phyloP scores from a whole-genome alignment of 2,797 vertebrate species.

The Emydoidea blandingii region DNA sequence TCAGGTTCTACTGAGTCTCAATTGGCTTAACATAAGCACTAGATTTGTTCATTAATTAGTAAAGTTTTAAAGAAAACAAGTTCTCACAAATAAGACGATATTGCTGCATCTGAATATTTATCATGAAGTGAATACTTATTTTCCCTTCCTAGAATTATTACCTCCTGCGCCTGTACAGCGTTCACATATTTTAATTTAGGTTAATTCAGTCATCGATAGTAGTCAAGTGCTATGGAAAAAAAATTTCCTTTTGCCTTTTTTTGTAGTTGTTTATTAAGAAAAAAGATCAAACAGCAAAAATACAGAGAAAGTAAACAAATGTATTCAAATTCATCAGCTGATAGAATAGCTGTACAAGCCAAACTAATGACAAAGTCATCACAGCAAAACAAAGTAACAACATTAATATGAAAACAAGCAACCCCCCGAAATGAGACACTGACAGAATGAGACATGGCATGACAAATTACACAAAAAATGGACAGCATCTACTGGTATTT shows the following conservation, averaged over 20 bases:
- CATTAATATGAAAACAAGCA: conserved; percentile 52
- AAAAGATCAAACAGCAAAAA: conserved; percentile 69
- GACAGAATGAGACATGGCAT: not conserved
- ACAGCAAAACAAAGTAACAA: not conserved
- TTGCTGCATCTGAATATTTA: not conserved
- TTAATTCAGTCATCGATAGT: not conserved
- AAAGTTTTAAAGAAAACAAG: not conserved
- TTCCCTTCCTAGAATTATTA: not conserved
- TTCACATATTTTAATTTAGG: not conserved
- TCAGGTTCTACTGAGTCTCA: not conserved
- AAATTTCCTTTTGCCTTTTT: conserved; percentile 15
- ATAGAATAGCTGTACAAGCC: conserved; percentile 47
- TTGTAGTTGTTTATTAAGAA: conserved; percentile 63
- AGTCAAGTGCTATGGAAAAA: not conserved
- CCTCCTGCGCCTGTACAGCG: not conserved
- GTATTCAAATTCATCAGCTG: conserved; percentile 25
- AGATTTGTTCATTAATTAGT: not conserved
- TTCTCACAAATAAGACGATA: not conserved
- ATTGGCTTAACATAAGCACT: not conserved
- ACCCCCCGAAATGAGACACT: conserved; percentile 28
- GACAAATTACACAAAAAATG: conserved; percentile 7
- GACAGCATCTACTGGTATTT: not conserved
- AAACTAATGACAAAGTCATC: conserved; percentile 39
- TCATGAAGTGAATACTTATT: not conserved
- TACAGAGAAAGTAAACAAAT: conserved; percentile 57